phyloP scores from a whole-genome alignment of 2,113 vertebrate genomes.

The Steatornis caripensis region DNA sequence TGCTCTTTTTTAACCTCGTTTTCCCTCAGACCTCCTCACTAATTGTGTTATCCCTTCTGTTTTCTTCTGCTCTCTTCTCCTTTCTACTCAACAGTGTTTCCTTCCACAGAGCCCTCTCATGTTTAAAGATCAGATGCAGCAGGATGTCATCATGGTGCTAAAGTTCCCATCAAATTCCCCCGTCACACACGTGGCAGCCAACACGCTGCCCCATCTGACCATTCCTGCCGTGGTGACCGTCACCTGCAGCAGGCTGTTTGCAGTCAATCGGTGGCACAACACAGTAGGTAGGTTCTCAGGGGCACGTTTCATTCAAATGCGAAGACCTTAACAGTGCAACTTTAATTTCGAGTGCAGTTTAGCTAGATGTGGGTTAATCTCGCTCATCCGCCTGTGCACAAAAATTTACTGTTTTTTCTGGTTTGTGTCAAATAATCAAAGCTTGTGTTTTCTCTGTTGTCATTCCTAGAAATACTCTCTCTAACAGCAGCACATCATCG shows the following conservation, averaged over 20 bases:
- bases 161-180: constrained; percentile 99
- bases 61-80: constrained; percentile 72
- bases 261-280: constrained; percentile 98
- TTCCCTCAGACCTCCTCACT: constrained; percentile 76
- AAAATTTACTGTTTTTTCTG: background rate
- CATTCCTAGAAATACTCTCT: background rate
- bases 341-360: background rate
- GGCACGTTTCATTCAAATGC: background rate
- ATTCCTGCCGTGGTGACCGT: constrained; percentile 94
- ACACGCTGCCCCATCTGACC: constrained; percentile 93
- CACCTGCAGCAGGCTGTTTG: constrained; percentile 95
- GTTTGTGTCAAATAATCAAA: constrained; percentile 2
- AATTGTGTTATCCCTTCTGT: constrained; percentile 82
- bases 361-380: background rate
- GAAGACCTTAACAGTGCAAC: background rate
- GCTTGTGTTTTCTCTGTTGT: constrained; percentile 11
- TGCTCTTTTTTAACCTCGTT: constrained; percentile 69
- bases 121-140: constrained; percentile 99
- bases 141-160: constrained; percentile 98
- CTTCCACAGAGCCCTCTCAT: constrained; percentile 98
- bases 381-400: background rate
- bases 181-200: constrained; percentile 94
- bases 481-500: background rate
- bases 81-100: constrained; percentile 95
- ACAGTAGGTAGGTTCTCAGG: constrained; percentile 85